Conservation (phyloP, 2,113 vertebrate species). For the Prinia subflava region DNA sequence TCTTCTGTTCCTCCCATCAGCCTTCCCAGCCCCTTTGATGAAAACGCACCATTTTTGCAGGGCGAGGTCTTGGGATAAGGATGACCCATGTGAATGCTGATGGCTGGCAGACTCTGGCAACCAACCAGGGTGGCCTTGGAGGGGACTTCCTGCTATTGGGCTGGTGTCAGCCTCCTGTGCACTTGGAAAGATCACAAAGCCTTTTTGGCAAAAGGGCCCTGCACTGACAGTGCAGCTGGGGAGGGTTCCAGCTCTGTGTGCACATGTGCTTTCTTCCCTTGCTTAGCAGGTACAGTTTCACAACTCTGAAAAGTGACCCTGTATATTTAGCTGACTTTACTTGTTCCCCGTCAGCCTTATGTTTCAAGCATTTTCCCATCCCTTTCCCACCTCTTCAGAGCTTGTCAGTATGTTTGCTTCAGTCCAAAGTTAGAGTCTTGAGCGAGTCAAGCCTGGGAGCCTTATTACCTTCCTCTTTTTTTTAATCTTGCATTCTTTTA, state of each 20-base stretch:
- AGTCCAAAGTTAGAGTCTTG: background rate
- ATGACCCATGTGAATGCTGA: accelerated
- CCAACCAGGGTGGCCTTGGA: background rate
- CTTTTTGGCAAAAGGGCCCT: background rate
- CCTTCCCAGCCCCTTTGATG: background rate
- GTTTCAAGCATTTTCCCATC: background rate
- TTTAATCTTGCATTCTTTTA: background rate
- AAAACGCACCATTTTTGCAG: background rate
- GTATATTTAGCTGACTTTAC: background rate
- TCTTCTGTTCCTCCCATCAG: background rate
- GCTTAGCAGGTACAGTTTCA: background rate
- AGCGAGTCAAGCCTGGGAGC: background rate
- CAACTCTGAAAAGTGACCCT: background rate
- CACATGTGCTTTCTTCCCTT: background rate
- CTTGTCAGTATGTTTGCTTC: background rate
- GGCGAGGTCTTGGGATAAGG: background rate
- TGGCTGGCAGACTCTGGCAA: background rate
- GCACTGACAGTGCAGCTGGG: background rate
- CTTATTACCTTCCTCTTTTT: background rate
- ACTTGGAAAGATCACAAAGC: background rate
- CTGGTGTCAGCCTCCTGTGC: background rate
- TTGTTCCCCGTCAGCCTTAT: accelerated
- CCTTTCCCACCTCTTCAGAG: background rate
- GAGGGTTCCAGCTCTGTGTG: background rate
- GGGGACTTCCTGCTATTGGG: background rate